Evolutionary conservation across 2,888 invertebrate species (phyloP).

Genomic region (Chrysolina oricalcia): DNA sequence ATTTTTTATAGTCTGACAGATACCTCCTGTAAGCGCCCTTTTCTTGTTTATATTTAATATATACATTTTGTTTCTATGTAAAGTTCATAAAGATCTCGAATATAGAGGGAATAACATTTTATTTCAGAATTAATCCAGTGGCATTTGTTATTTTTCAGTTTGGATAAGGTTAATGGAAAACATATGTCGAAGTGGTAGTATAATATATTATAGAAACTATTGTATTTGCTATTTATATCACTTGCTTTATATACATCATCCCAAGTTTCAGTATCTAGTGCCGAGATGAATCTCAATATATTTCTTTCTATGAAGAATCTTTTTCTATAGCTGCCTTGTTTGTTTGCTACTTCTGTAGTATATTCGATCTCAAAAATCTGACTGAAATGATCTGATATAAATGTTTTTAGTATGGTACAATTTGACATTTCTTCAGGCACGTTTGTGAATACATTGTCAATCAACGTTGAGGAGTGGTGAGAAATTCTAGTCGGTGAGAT

Average conservation of each 20-base stretch:
- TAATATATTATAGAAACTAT: slow-evolving; percentile 13
- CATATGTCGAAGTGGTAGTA: slow-evolving; percentile 1
- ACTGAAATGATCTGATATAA: slow-evolving; percentile 16
- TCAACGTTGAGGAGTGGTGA: too few relatives aligned
- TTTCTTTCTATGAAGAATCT: not conserved
- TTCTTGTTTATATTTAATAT: too few relatives aligned
- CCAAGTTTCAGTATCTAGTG: not conserved
- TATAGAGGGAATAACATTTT: not conserved
- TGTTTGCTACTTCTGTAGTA: not conserved
- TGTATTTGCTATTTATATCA: not conserved
- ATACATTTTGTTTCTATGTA: not conserved
- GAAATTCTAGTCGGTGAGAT: not conserved
- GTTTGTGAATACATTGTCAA: slow-evolving; percentile 1
- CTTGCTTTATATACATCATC: not conserved
- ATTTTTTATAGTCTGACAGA: not conserved
- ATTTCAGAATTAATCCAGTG: slow-evolving; percentile 3
- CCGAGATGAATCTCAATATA: slow-evolving; percentile 11
- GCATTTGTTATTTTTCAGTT: not conserved
- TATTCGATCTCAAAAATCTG: not conserved
- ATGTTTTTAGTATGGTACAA: not conserved
- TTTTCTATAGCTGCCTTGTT: slow-evolving; percentile 2
- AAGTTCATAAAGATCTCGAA: slow-evolving; percentile 5
- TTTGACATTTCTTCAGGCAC: not conserved
- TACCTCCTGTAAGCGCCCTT: not conserved
- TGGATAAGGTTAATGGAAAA: not conserved